Conservation (phyloP, 1,140 invertebrate species). For the Rhynchophorus ferrugineus region DNA sequence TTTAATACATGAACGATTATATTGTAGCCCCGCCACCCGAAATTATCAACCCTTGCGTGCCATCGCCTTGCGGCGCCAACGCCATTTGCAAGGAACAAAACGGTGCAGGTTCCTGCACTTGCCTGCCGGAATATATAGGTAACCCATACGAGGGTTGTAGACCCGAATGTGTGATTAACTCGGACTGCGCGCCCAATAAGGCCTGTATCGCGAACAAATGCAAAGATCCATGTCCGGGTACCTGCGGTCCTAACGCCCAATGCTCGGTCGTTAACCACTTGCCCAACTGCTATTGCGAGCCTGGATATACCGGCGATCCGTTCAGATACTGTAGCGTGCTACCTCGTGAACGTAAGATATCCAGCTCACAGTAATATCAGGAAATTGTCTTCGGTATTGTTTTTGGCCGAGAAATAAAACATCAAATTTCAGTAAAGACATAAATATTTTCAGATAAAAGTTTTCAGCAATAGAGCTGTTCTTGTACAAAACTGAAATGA, state of each 20-base stretch:
- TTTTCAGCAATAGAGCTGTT: too few species aligned
- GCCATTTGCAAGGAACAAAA: constrained; percentile 55
- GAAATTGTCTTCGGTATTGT: constrained; percentile 26
- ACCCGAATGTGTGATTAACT: constrained; percentile 56
- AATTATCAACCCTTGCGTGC: constrained; percentile 47
- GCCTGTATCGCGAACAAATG: constrained; percentile 56
- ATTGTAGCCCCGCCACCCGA: constrained; percentile 26
- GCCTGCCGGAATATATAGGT: constrained; percentile 59
- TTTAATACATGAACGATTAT: too few species aligned
- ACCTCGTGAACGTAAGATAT: constrained; percentile 37
- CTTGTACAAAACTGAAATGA: too few species aligned
- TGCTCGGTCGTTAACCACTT: constrained; percentile 55
- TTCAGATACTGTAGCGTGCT: constrained; percentile 46
- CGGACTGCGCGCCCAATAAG: constrained; percentile 53
- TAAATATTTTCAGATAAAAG: too few species aligned
- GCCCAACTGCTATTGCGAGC: constrained; percentile 48
- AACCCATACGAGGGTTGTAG: constrained; percentile 64
- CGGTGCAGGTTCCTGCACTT: constrained; percentile 58
- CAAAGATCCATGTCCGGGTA: constrained; percentile 57
- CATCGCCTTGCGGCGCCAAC: constrained; percentile 63
- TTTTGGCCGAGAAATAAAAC: too few species aligned
- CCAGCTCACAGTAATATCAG: too few species aligned
- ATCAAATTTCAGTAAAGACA: too few species aligned
- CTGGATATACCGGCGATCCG: constrained; percentile 55
- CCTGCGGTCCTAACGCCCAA: constrained; percentile 54